phyloP scores from a whole-genome alignment of 1,140 invertebrate genomes.

The Drosophila auraria region DNA sequence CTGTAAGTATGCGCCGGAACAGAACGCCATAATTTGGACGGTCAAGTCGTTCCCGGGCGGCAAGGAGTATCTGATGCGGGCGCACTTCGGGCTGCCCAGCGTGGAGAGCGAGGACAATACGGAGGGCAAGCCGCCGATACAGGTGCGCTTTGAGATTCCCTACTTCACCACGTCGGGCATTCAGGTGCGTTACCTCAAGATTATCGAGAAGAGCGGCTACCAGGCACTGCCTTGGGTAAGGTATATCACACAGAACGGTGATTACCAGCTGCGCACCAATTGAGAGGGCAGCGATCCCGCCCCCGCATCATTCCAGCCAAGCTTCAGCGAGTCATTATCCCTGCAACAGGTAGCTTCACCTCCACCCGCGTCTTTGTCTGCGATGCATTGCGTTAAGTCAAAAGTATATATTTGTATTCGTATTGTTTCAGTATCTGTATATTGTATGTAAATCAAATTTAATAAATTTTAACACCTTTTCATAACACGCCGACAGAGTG shows the following conservation, averaged over 20 bases:
- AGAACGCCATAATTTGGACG: conserved; percentile 99
- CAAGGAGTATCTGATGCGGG: conserved; percentile 99
- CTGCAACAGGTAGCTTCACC: conserved; percentile 59
- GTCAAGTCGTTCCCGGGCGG: conserved; percentile 99
- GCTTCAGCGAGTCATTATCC: conserved; percentile 57
- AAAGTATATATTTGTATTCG: conserved; percentile 59
- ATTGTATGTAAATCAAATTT: conserved; percentile 74
- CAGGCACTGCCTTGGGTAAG: conserved; percentile 99
- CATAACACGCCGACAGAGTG: conserved; percentile 40
- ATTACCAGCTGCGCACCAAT: conserved; percentile 98
- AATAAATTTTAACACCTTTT: conserved; percentile 77
- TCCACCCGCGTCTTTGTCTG: conserved; percentile 35
- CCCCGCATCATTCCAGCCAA: conserved; percentile 71
- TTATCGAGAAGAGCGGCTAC: conserved; percentile 99
- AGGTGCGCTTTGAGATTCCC: conserved; percentile 99
- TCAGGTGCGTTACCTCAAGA: conserved; percentile 99
- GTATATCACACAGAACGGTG: conserved; percentile 99
- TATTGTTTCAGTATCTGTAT: conserved; percentile 69
- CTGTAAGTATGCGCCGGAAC: conserved; percentile 98
- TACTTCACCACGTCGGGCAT: conserved; percentile 99
- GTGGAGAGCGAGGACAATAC: conserved; percentile 95
- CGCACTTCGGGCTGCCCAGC: conserved; percentile 99
- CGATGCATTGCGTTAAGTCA: conserved; percentile 58
- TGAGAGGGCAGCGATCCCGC: conserved; percentile 79
- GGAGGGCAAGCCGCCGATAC: conserved; percentile 99